A percentile compares a stretch with the other conserved stretches of the same genome.
Evolutionary conservation across 2,888 invertebrate species (phyloP).

Genomic region (Andrena chrysosceles): DNA sequence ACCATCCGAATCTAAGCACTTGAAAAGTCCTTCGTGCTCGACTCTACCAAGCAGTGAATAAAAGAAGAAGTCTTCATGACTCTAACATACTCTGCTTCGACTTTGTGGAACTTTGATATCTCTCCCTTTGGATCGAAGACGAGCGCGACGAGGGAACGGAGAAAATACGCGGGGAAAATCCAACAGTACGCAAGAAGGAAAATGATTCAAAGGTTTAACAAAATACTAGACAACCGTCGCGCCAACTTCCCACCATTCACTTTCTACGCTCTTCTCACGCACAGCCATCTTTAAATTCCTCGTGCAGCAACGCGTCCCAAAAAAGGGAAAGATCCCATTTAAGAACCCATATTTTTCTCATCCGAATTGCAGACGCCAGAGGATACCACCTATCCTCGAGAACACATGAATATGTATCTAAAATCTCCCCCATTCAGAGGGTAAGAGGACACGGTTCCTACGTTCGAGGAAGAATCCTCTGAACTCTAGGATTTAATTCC

Average conservation of each 20-base stretch:
- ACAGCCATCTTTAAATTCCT: constrained; percentile 42
- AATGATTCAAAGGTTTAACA: constrained; percentile 16
- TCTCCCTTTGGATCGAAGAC: not conserved
- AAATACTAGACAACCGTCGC: constrained; percentile 49
- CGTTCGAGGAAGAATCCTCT: not conserved
- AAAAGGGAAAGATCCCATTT: constrained; percentile 18
- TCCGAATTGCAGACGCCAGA: not conserved
- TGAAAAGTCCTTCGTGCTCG: not conserved
- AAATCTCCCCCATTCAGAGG: too few species aligned
- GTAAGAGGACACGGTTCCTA: not conserved
- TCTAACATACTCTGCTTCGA: not conserved
- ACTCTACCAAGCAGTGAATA: not conserved
- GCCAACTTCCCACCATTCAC: constrained; percentile 54
- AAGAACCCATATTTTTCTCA: not conserved
- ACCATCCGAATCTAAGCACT: not conserved
- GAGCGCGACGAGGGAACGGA: not conserved
- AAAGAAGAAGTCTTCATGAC: not conserved
- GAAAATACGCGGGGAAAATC: not conserved
- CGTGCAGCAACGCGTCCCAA: constrained; percentile 1
- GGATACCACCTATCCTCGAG: too few species aligned
- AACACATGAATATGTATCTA: too few species aligned
- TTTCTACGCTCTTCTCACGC: constrained; percentile 55
- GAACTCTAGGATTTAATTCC: too few species aligned
- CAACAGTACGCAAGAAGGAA: not conserved
- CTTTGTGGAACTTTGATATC: constrained; percentile 1